Base-by-base conservation (phyloP, 2,113 vertebrate species). In the Oncorhynchus kisutch region DNA sequence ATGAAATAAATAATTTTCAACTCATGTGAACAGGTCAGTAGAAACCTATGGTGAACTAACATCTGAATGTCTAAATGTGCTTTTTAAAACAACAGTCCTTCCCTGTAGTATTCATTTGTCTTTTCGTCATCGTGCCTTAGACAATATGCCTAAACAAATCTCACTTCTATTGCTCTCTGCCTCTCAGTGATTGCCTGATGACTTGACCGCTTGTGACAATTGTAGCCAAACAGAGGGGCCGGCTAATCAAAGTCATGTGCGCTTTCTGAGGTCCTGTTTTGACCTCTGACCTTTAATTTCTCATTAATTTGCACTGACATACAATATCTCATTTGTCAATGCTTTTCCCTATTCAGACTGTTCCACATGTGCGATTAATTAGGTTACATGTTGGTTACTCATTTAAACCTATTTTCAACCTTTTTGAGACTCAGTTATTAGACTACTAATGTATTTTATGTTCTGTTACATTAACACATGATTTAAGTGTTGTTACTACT, bases 311-410 rank as follows among this genome's bases (percentile, higher is more conserved):
- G 29, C 57, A 69, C 74, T 75, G 87, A 81, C 76, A 81, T 74
- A 73, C 54, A 45, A 78, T 84, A 81, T 84, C 76, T 79, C 74
- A 84, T 86, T 84, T 76, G 78, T 85, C 81, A 83, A 54, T 67
- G 68, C 70, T 75, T 68, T 64, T 49, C 73, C 73, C 64, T 67
- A 51, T 74, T 65, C 75, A 72, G 54, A 62, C 57, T 48, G 48
- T 72, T 81, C 74, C 81, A 81, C 85, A 88, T 80, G 76, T 84
- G 78, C 66, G 24, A 62, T 78, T 65, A 57, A 71, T 70, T 78
- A 82, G 67, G 71, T 69, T 66, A 70, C 31, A 25, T 18, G 60
- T 68, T 34, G 60, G 73, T 20, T 68, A 12, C 25, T 34, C 9
- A 66, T 74, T 49, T 25, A 13, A 68, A 67, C 48, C 24, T n/a